phyloP scores from a whole-genome alignment of 2,888 invertebrate species.

The Chouioia cunea region DNA sequence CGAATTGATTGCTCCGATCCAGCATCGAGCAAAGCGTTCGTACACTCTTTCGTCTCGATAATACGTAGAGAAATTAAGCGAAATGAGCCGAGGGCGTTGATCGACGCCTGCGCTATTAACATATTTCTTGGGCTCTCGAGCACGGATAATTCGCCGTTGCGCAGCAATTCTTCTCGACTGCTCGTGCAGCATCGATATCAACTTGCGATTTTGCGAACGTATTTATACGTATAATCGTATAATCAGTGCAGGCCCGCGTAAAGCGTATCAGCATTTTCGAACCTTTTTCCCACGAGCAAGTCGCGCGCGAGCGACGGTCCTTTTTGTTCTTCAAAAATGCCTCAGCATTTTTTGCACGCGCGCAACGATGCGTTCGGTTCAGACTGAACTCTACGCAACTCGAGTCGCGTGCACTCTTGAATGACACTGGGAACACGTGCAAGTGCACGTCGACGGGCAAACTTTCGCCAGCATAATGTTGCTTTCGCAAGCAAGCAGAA shows the following conservation, averaged over 20 bases:
- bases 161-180: too few relatives aligned
- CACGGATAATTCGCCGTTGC: too few relatives aligned
- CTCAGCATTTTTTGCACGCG: constrained; percentile 5
- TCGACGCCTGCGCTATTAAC: too few relatives aligned
- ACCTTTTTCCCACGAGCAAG: constrained; percentile 25
- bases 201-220: too few relatives aligned
- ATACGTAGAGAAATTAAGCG: background rate
- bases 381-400: background rate
- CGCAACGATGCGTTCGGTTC: background rate
- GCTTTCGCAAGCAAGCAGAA: too few relatives aligned
- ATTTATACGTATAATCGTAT: too few relatives aligned
- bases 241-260: too few relatives aligned
- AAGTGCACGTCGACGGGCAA: background rate
- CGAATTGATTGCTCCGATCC: constrained; percentile 12
- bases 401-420: background rate
- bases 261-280: background rate
- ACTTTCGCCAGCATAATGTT: background rate
- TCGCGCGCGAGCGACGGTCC: background rate
- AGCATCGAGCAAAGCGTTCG: background rate
- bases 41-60: background rate
- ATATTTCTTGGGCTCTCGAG: too few relatives aligned
- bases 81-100: background rate
- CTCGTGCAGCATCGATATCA: too few relatives aligned
- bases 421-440: background rate
- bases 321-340: constrained; percentile 1